A percentile compares a stretch with the other conserved stretches of the same genome.
Evolutionary conservation across 2,888 invertebrate genomes (phyloP).

Genomic region (Globia sparganii): DNA sequence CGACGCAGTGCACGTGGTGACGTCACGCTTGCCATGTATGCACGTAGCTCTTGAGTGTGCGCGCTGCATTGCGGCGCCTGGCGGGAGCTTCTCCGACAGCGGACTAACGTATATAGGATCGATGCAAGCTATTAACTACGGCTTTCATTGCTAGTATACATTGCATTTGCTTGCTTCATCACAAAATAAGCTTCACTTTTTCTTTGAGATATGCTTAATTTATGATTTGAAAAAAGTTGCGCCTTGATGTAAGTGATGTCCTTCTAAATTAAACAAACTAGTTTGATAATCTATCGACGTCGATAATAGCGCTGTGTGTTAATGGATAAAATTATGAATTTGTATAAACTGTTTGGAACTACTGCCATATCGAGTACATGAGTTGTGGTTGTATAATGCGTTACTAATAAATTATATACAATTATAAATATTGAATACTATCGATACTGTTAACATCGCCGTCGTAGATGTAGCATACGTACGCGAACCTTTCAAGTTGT

Average conservation of each 20-base stretch:
- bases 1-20: neutral
- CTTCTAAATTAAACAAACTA: slow-evolving; percentile 9
- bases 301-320: slow-evolving; percentile 14
- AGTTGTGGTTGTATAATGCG: slow-evolving; percentile 42
- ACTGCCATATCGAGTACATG: slow-evolving; percentile 54
- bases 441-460: slow-evolving; percentile 15
- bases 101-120: neutral
- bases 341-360: slow-evolving; percentile 33
- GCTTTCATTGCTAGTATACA: neutral
- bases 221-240: neutral
- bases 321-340: slow-evolving; percentile 21
- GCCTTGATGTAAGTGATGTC: slow-evolving; percentile 1
- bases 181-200: neutral
- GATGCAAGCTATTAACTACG: neutral
- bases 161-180: neutral
- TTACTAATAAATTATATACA: slow-evolving; percentile 37
- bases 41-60: neutral
- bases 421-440: slow-evolving; percentile 17
- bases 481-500: neutral
- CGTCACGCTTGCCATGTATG: neutral
- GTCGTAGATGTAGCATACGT: slow-evolving; percentile 4
- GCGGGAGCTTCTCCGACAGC: neutral
- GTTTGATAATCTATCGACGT: slow-evolving; percentile 18
- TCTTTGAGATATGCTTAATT: neutral
- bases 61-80: neutral